These are phyloP conservation scores for Achlya flavicornis DNA, from an alignment of 2,888 invertebrate species.

Conservation along the genomic window DNA sequence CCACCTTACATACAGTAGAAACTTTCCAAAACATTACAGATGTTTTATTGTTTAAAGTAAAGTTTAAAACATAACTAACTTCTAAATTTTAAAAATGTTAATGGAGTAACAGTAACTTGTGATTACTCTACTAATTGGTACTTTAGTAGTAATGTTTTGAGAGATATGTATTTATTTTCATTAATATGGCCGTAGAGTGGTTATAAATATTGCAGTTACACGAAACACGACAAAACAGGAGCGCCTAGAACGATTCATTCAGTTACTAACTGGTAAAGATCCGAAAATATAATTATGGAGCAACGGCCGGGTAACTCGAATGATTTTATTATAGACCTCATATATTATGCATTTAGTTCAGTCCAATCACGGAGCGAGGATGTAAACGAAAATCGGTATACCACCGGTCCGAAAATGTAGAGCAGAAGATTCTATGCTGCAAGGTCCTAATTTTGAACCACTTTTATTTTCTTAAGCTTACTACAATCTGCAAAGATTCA, in stretches of 20 bases:
- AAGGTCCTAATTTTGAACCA: not conserved
- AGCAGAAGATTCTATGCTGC: constrained; percentile 33
- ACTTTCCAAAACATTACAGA: constrained; percentile 46
- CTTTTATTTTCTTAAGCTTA: not conserved
- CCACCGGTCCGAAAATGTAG: constrained; percentile 55
- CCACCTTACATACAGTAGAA: constrained; percentile 37
- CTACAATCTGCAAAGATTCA: constrained; percentile 20
- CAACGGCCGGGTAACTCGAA: constrained; percentile 63
- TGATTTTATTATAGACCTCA: constrained; percentile 76
- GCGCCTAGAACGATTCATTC: constrained; percentile 44
- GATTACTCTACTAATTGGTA: constrained; percentile 33
- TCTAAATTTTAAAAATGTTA: constrained; percentile 32
- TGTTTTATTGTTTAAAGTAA: constrained; percentile 45
- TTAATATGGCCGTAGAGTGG: constrained; percentile 8
- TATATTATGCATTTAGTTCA: constrained; percentile 73
- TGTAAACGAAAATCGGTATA: constrained; percentile 78
- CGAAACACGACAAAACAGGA: constrained; percentile 22
- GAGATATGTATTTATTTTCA: constrained; percentile 19
- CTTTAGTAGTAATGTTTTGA: constrained; percentile 29
- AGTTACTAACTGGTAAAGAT: constrained; percentile 52
- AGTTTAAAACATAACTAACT: constrained; percentile 35
- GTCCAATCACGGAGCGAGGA: constrained; percentile 60
- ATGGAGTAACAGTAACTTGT: constrained; percentile 34
- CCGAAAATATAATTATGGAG: constrained; percentile 69
- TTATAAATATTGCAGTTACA: constrained; percentile 27